Conservation (phyloP, 2,888 invertebrate species). For the Limnephilus lunatus region DNA sequence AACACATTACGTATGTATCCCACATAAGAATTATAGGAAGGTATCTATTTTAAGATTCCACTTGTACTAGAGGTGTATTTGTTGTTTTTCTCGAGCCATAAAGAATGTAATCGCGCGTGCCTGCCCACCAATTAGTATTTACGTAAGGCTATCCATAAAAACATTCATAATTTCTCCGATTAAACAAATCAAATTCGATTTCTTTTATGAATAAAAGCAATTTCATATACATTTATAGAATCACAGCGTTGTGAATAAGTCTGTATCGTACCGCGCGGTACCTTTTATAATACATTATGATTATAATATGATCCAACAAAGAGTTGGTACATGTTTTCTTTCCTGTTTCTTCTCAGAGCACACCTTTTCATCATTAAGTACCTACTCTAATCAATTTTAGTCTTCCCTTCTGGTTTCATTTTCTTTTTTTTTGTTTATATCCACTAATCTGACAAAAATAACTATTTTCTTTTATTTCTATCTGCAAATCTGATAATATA, state of each 20-base stretch:
- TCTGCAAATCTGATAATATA: too few relatives aligned
- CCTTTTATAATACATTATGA: not conserved
- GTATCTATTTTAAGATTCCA: not conserved
- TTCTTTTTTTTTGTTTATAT: too few relatives aligned
- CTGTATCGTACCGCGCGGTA: not conserved
- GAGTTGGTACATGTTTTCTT: too few relatives aligned
- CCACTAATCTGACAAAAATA: too few relatives aligned
- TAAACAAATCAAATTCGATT: not conserved
- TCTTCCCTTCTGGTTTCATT: too few relatives aligned
- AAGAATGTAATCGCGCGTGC: not conserved
- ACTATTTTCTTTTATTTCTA: too few relatives aligned
- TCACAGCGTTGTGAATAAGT: not conserved
- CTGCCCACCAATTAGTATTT: not conserved
- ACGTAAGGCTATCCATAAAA: not conserved
- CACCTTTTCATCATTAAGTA: too few relatives aligned
- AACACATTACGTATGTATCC: too few relatives aligned
- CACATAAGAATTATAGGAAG: too few relatives aligned
- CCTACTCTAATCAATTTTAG: too few relatives aligned
- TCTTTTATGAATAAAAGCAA: not conserved
- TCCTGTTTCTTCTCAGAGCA: too few relatives aligned
- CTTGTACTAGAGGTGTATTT: not conserved
- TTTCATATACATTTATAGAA: not conserved
- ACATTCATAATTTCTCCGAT: not conserved
- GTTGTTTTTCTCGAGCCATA: not conserved
- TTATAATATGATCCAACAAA: too few relatives aligned